Percentiles rank a stretch among this genome's conserved stretches.
Evolutionary conservation across 2,113 vertebrate genomes (phyloP).

Genomic region (Leuciscus idus): DNA sequence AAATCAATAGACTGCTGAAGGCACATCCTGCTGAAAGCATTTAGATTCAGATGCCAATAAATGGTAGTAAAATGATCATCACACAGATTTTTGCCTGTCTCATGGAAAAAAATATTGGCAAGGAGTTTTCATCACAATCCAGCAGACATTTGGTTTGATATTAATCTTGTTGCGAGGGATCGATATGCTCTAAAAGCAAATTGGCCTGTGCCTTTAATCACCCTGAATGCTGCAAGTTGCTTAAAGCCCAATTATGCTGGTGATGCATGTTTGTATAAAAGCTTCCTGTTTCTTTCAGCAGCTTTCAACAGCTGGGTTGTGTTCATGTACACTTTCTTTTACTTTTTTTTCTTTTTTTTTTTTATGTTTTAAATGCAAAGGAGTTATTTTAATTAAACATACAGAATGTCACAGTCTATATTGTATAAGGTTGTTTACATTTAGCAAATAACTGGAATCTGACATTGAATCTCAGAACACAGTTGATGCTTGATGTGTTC

Average conservation of each 20-base stretch:
- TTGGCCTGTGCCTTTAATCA: constrained; percentile 54
- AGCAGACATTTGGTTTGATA: constrained; percentile 50
- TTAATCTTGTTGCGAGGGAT: constrained; percentile 57
- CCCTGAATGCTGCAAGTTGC: constrained; percentile 53
- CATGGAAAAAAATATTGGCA: constrained; percentile 11
- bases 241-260: constrained; percentile 54
- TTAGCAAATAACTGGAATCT: neutral
- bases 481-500: neutral
- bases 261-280: constrained; percentile 44
- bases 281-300: neutral
- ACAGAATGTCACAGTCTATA: neutral
- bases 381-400: neutral
- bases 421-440: neutral
- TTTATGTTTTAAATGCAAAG: neutral
- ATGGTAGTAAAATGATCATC: constrained; percentile 13
- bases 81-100: constrained; percentile 22
- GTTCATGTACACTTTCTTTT: neutral
- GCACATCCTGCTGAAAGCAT: constrained; percentile 39
- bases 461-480: neutral
- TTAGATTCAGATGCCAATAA: constrained; percentile 1
- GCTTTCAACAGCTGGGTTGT: constrained; percentile 2
- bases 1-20: constrained; percentile 13
- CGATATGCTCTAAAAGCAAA: constrained; percentile 53
- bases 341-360: neutral
- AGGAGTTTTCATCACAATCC: constrained; percentile 20